These are phyloP conservation scores for Lasioglossum marginatum DNA, from an alignment of 2,888 invertebrate genomes.

Conservation along the genomic window DNA sequence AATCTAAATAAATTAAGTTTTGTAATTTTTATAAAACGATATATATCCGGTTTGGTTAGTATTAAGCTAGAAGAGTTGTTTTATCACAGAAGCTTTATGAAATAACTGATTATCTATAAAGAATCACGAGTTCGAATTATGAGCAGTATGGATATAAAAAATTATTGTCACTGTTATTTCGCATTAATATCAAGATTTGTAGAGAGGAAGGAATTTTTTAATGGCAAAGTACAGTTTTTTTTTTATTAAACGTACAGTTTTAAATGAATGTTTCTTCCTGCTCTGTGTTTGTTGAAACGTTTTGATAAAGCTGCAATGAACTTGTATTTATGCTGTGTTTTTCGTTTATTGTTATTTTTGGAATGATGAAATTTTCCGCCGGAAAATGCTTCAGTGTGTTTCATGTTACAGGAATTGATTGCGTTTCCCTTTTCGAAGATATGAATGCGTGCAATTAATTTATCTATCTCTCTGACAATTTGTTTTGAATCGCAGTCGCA, in stretches of 20 bases:
- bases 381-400: neutral
- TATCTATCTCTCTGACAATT: neutral
- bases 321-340: neutral
- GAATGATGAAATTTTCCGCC: neutral
- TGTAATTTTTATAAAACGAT: too few species aligned
- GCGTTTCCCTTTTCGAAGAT: neutral
- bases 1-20: too few species aligned
- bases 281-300: neutral
- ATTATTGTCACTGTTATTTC: neutral
- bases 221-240: neutral
- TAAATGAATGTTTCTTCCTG: neutral
- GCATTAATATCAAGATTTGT: neutral
- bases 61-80: too few species aligned
- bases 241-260: too few species aligned
- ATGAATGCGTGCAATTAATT: neutral
- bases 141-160: neutral
- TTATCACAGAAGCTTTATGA: too few species aligned
- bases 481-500: neutral
- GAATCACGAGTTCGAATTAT: neutral
- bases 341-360: neutral
- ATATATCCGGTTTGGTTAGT: too few species aligned
- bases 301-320: neutral
- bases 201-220: neutral
- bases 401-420: neutral
- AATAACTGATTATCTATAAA: too few species aligned